These are phyloP conservation scores for Heliconius eleuchia DNA, from an alignment of 1,140 invertebrate species.

Conservation along the genomic window DNA sequence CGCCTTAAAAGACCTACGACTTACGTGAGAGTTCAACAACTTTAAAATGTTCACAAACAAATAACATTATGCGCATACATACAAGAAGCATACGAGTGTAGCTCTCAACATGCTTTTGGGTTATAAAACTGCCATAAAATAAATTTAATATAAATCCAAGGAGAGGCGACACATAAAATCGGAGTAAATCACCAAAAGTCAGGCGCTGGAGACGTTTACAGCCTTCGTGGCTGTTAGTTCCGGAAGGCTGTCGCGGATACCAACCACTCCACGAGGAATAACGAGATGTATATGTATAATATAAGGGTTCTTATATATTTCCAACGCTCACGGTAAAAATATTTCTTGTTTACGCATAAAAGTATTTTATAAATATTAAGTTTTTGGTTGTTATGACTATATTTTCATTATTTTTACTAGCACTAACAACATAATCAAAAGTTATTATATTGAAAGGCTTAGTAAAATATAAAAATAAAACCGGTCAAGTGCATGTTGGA, in stretches of 20 bases:
- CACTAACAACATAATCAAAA: no score
- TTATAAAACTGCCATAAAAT: conserved; percentile 70
- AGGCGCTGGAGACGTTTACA: conserved; percentile 76
- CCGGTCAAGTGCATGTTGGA: no score
- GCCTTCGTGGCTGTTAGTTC: conserved; percentile 71
- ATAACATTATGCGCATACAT: conserved; percentile 25
- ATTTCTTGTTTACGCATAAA: not conserved
- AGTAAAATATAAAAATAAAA: no score
- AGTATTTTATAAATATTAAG: conserved; percentile 12
- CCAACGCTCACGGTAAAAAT: not conserved
- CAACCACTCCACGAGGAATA: conserved; percentile 62
- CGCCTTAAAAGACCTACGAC: not conserved
- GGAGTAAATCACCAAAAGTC: conserved; percentile 78
- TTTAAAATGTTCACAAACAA: conserved; percentile 19
- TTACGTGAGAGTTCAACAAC: conserved; percentile 12
- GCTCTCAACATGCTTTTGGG: conserved; percentile 56
- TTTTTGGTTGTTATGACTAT: no score
- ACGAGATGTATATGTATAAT: conserved; percentile 54
- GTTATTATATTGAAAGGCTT: no score
- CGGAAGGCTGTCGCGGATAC: conserved; percentile 56
- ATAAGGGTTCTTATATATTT: conserved; percentile 9
- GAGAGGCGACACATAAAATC: conserved; percentile 76
- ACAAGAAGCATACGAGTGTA: conserved; percentile 10
- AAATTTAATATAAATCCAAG: conserved; percentile 77
- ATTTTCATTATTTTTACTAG: not conserved